These are phyloP conservation scores for Phoxinus phoxinus DNA, from an alignment of 2,113 vertebrate genomes.

Conservation along the genomic window DNA sequence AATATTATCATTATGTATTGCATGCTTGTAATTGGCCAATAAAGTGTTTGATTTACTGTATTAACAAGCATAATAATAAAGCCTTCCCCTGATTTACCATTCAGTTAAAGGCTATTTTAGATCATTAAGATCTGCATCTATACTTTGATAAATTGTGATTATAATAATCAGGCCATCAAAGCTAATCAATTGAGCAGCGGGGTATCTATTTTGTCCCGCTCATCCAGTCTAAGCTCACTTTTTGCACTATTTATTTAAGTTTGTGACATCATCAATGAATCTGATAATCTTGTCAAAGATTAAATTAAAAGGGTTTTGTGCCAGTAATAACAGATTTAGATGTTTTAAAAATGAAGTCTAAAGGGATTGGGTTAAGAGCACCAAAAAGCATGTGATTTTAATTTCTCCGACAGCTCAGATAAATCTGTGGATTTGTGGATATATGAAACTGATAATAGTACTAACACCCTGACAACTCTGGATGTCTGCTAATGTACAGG, in stretches of 20 bases:
- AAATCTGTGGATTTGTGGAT: slow-evolving; percentile 76
- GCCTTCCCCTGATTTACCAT: slow-evolving; percentile 3
- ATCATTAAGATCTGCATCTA: background rate
- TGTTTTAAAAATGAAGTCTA: slow-evolving; percentile 76
- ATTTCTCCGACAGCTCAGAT: slow-evolving; percentile 77
- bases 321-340: slow-evolving; percentile 77
- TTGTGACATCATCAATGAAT: slow-evolving; percentile 79
- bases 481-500: slow-evolving; percentile 62
- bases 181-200: slow-evolving; percentile 65
- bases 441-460: slow-evolving; percentile 74
- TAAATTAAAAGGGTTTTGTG: slow-evolving; percentile 77
- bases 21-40: background rate
- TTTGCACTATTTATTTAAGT: slow-evolving; percentile 73
- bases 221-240: slow-evolving; percentile 71
- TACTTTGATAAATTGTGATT: slow-evolving; percentile 51
- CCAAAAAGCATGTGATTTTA: slow-evolving; percentile 80
- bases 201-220: slow-evolving; percentile 69
- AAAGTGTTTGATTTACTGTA: background rate
- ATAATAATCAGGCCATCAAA: slow-evolving; percentile 40
- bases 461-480: slow-evolving; percentile 64
- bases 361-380: slow-evolving; percentile 76
- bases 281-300: slow-evolving; percentile 80
- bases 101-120: background rate
- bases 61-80: background rate
- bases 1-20: background rate